Conservation (phyloP, 2,888 invertebrate species). For the Mechanitis messenoides region DNA sequence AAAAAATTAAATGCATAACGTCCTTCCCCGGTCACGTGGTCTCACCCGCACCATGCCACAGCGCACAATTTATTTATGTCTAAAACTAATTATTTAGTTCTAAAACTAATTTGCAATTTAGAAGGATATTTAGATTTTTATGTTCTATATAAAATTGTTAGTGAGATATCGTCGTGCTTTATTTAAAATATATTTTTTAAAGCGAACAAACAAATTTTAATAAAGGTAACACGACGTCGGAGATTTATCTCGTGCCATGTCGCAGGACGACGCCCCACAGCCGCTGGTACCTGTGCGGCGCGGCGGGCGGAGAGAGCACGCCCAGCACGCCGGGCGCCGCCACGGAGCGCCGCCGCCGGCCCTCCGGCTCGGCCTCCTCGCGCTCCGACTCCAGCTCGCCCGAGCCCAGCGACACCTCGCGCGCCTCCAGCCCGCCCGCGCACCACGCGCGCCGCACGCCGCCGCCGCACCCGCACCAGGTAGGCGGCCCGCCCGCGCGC, state of each 20-base stretch:
- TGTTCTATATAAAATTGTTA: too few relatives aligned
- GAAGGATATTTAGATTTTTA: too few relatives aligned
- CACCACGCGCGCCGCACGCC: conserved; percentile 54
- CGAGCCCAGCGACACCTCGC: conserved; percentile 75
- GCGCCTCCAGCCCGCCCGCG: conserved; percentile 77
- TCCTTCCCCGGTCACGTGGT: too few relatives aligned
- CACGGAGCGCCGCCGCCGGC: conserved; percentile 69
- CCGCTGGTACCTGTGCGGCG: conserved; percentile 61
- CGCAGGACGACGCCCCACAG: conserved; percentile 59
- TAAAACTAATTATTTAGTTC: too few relatives aligned
- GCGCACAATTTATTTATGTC: too few relatives aligned
- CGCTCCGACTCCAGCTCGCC: conserved; percentile 76
- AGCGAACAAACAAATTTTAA: too few relatives aligned
- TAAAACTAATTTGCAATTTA: too few relatives aligned
- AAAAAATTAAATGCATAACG: too few relatives aligned
- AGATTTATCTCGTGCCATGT: conserved; percentile 11
- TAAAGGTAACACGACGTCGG: not conserved
- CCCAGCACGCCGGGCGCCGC: conserved; percentile 69
- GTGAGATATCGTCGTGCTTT: too few relatives aligned
- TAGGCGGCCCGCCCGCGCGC: conserved; percentile 56
- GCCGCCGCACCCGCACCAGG: conserved; percentile 37
- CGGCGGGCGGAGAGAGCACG: conserved; percentile 51
- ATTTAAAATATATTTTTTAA: too few relatives aligned
- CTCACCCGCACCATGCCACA: too few relatives aligned
- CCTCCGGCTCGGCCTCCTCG: conserved; percentile 72